Percentiles rank a stretch among this genome's conserved stretches.
phyloP scores from a whole-genome alignment of 2,888 invertebrate species.

The Crematogaster levior region DNA sequence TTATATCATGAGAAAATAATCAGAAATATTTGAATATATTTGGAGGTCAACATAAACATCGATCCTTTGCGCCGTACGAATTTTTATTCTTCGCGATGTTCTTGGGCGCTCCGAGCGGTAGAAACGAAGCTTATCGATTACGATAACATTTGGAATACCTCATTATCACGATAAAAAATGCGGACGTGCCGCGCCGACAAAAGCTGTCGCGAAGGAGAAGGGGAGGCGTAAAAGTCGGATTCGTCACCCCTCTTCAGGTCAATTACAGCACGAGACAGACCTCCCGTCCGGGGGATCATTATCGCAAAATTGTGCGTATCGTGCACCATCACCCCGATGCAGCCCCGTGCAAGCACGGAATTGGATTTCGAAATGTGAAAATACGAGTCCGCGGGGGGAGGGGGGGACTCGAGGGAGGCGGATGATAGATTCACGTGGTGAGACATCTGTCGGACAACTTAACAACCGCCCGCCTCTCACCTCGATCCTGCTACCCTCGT shows the following conservation, averaged over 20 bases:
- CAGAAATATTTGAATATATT: background rate
- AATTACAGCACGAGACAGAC: constrained; percentile 48
- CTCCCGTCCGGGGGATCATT: constrained; percentile 52
- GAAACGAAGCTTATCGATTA: constrained; percentile 7
- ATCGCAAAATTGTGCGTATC: constrained; percentile 52
- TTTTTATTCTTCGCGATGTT: background rate
- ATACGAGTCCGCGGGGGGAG: constrained; percentile 59
- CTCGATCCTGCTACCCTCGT: constrained; percentile 43
- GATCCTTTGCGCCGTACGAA: background rate
- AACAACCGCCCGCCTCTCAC: constrained; percentile 78
- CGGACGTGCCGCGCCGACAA: constrained; percentile 45
- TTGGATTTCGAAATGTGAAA: constrained; percentile 71
- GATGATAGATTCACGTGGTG: constrained; percentile 82
- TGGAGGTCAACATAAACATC: background rate
- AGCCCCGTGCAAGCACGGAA: constrained; percentile 57
- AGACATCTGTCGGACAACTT: constrained; percentile 85
- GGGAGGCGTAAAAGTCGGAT: constrained; percentile 23
- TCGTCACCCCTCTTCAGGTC: constrained; percentile 43
- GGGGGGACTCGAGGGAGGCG: constrained; percentile 23
- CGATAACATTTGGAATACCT: constrained; percentile 48
- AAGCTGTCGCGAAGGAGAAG: constrained; percentile 30
- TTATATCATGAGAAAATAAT: background rate
- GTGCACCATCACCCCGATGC: constrained; percentile 10
- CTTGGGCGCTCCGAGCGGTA: background rate
- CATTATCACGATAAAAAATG: constrained; percentile 42